Evolutionary conservation across 2,113 vertebrate species (phyloP), one percentile per base, ranked within the genome.

Genomic region (Melanerpes aurifrons): DNA sequence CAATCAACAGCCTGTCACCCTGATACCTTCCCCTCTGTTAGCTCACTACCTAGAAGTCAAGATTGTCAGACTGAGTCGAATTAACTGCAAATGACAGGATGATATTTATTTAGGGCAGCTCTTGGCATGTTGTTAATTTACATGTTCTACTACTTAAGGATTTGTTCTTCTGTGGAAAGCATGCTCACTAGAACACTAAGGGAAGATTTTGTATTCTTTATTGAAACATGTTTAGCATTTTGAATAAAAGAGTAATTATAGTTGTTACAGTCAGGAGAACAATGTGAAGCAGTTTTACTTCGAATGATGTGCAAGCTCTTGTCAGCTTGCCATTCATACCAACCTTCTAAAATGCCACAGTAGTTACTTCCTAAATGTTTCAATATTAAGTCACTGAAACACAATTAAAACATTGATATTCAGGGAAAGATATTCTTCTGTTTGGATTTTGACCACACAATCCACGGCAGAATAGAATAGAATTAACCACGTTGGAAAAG

Each of bases 191-290:
- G 88, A 91, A 86, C 45, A 43, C 17, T 74, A 25, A 68, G 67
- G 56, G 89, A 95, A 90, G 93, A 90, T 86, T 83, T 74, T 76
- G 56, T 89, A 59, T 95, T 86, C 88, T 87, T 84, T 77, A 63
- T 86, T 71, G 79, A 88, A 97, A 79, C 61, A 80, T 76, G 81
- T 92, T 94, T 88, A 95, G 78, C 86, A 13, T 92, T 93, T 88
- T 86, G 88, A 97, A 93, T 89, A 95, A 91, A 82, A 80, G 81
- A 74, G 40, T 95, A 96, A 97, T 97, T 97, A 96, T 82, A 96
- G 92, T 87, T 95, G 79, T 95, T 89, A 93, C 10, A 95, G 56
- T 77, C 37, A 81, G 88, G 62, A 74, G 95, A 90, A 96, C 86
- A 95, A 91, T 95, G 77, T 22, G 67, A 96, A 95, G 88, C 67